Evolutionary conservation across 1,140 invertebrate species (phyloP).

Genomic region (Eulimnadia texana): DNA sequence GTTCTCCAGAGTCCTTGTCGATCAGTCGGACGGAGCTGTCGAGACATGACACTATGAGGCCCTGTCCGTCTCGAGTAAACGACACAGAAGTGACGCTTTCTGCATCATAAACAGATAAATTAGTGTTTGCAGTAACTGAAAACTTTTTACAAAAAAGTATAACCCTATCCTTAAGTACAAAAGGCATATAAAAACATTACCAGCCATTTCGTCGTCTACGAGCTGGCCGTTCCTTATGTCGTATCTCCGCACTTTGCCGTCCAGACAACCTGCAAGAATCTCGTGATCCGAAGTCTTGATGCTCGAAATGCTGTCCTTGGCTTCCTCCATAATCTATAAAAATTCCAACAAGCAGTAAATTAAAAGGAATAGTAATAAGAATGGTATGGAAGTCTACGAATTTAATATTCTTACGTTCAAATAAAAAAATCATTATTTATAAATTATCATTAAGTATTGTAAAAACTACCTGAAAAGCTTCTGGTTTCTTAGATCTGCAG

Average conservation of each 20-base stretch:
- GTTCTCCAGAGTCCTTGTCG: conserved; percentile 73
- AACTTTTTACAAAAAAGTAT: too few relatives aligned
- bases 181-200: too few relatives aligned
- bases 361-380: neutral
- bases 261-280: conserved; percentile 80
- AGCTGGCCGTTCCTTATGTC: conserved; percentile 76
- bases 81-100: conserved; percentile 50
- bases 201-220: conserved; percentile 68
- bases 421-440: conserved; percentile 22
- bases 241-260: conserved; percentile 72
- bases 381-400: neutral
- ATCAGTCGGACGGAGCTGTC: conserved; percentile 68
- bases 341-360: conserved; percentile 1
- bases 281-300: conserved; percentile 57
- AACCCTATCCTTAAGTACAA: too few relatives aligned
- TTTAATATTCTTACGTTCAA: conserved; percentile 2
- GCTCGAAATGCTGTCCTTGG: conserved; percentile 81
- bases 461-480: conserved; percentile 46
- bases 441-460: conserved; percentile 24
- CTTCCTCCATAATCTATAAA: conserved; percentile 59
- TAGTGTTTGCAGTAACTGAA: neutral
- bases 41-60: conserved; percentile 64
- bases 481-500: conserved; percentile 46
- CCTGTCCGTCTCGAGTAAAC: conserved; percentile 72
- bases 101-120: neutral